Evolutionary conservation across 1,140 invertebrate species (phyloP), one percentile per base, ranked within the genome.

Genomic region (Lucilia sericata): DNA sequence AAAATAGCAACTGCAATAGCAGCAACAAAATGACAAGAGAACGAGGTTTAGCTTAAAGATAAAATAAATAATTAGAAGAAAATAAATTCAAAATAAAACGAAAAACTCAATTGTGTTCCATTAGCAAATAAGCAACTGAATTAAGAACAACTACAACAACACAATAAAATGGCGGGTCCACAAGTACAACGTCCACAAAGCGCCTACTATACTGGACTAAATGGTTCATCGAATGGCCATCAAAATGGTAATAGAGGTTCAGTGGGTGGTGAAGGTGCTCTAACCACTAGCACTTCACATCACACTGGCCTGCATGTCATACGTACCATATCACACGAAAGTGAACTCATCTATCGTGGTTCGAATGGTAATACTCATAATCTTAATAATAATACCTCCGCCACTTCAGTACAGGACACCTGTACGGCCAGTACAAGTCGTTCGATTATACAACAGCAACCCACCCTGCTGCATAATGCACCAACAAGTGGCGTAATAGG

Each of bases 141-240:
- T 10, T 8, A 42, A 42, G 42, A 42, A 42, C 42, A 36, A 36
- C n/a, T n/a, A n/a, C n/a, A 36, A 42, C 5, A 80, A 78, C 75
- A n/a, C 34, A 49, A 47, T 9, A 78, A 80, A n/a, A 90, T 90
- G 89, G 89, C 89, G 51, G 89, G 89, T 74, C 89, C 89, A 80
- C 89, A 90, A 85, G 87, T 90, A 55, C 89, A 90, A 86, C 88
- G 89, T 70, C 89, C 89, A 12, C 87, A 87, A 47, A 90, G 89
- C 85, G 89, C 89, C 85, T 90, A 90, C 80, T 90, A 90, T 74
- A 88, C 88, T 2, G 88, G 88, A 19, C 84, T 89, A 12, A 90
- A 90, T 86, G 89, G 89, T 36, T 76, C 75, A 9, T 74, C 19
- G 0, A 85, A 84, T 12, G 70, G 84, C 30, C 34, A 81, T n/a